Percentiles rank a stretch among this genome's conserved stretches.
These are phyloP conservation scores for Nothura maculosa DNA, from an alignment of 2,797 vertebrate genomes.

Conservation along the genomic window DNA sequence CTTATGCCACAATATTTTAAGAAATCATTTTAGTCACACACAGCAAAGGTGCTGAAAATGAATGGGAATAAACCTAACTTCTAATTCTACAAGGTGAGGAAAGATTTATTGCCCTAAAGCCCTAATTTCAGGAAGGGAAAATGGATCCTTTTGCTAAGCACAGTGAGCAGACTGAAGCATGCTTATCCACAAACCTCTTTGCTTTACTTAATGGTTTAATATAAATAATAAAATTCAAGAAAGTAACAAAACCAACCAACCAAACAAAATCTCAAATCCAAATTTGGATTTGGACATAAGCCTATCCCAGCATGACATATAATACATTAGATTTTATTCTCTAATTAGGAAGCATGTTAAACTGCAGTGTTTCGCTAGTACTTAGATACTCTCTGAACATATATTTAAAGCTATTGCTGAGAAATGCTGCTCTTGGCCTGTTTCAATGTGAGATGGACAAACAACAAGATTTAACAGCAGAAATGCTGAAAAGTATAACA, in stretches of 20 bases:
- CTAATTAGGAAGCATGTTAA: background rate
- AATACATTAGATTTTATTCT: background rate
- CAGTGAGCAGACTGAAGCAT: background rate
- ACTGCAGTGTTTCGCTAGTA: background rate
- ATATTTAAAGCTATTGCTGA: background rate
- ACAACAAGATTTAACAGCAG: background rate
- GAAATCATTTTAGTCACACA: background rate
- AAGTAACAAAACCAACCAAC: background rate
- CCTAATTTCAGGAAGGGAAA: background rate
- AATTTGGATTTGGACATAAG: background rate
- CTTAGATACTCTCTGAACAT: background rate
- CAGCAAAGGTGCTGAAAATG: background rate
- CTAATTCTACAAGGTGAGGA: background rate
- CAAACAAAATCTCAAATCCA: background rate
- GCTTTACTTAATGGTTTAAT: background rate
- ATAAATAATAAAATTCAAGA: background rate
- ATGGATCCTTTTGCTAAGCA: background rate
- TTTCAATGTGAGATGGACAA: background rate
- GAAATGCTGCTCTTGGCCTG: background rate
- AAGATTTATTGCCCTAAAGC: background rate
- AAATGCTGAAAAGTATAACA: background rate
- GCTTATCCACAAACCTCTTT: background rate
- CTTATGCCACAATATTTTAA: conserved; percentile 15
- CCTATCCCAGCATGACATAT: background rate
- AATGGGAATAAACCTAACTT: background rate